Evolutionary conservation across 1,140 invertebrate species (phyloP).

Genomic region (Diabrotica undecimpunctata): DNA sequence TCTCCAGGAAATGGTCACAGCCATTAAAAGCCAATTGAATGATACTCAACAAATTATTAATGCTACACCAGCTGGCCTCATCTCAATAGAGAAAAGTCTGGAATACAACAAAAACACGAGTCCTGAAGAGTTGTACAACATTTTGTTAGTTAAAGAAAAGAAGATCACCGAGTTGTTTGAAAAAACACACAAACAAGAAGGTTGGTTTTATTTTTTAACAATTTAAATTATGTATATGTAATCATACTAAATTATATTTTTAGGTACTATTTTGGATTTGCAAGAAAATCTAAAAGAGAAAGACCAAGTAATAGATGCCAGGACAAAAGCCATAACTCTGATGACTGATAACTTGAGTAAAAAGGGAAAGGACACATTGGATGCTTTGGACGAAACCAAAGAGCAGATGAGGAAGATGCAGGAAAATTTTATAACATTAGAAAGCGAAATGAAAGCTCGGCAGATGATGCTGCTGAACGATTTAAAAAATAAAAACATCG

Average conservation of each 20-base stretch:
- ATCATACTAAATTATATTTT: constrained; percentile 27
- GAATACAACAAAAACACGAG: constrained; percentile 41
- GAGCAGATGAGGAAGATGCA: constrained; percentile 78
- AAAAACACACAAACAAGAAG: constrained; percentile 62
- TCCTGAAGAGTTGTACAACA: constrained; percentile 44
- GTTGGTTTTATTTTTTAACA: not conserved
- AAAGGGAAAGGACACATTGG: constrained; percentile 67
- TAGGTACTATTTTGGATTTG: constrained; percentile 59
- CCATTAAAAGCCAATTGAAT: constrained; percentile 49
- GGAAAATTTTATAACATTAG: constrained; percentile 67
- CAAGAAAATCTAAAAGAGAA: constrained; percentile 81
- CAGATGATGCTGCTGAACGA: constrained; percentile 36
- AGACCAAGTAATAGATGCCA: constrained; percentile 78
- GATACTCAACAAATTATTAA: constrained; percentile 45
- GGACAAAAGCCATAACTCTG: constrained; percentile 75
- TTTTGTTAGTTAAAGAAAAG: constrained; percentile 50
- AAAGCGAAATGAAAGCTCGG: constrained; percentile 67
- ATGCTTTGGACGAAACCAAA: constrained; percentile 72
- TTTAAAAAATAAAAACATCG: constrained; percentile 37
- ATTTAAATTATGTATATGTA: constrained; percentile 57
- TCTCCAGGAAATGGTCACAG: constrained; percentile 49
- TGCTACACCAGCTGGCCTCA: constrained; percentile 42
- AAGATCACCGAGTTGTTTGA: constrained; percentile 50
- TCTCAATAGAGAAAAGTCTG: constrained; percentile 41
- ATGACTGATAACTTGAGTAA: constrained; percentile 71